Conservation (phyloP, 2,888 invertebrate genomes). For the Protophormia terraenovae region DNA sequence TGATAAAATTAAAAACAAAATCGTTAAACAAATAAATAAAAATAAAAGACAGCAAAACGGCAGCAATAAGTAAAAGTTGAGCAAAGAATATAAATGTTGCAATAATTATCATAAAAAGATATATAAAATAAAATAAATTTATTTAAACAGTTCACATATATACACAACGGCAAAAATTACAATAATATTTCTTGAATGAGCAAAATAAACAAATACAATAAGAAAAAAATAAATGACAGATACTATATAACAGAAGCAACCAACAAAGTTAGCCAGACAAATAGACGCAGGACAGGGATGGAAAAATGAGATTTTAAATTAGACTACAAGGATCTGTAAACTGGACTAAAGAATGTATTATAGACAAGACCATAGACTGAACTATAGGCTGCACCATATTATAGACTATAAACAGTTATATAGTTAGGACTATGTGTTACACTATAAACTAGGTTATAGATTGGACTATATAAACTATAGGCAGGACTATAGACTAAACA, state of each 20-base stretch:
- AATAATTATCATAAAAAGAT: slow-evolving; percentile 62
- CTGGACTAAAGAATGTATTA: too few species aligned
- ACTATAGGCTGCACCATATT: too few species aligned
- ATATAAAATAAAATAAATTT: slow-evolving; percentile 16
- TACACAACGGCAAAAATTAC: neutral
- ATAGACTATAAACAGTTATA: too few species aligned
- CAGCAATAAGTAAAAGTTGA: slow-evolving; percentile 37
- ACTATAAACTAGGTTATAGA: too few species aligned
- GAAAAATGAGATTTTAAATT: too few species aligned
- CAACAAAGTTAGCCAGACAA: slow-evolving; percentile 58
- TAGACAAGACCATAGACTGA: too few species aligned
- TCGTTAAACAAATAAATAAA: neutral
- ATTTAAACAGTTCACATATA: slow-evolving; percentile 38
- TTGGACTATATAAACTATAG: too few species aligned
- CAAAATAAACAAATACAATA: neutral
- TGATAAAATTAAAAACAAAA: neutral
- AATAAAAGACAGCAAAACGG: neutral
- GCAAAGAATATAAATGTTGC: slow-evolving; percentile 59
- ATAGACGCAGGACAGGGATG: slow-evolving; percentile 63
- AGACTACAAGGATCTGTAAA: too few species aligned
- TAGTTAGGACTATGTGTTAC: too few species aligned
- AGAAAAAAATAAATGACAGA: neutral
- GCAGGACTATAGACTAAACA: too few species aligned
- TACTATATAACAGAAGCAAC: slow-evolving; percentile 28
- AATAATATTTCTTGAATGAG: slow-evolving; percentile 27